Conservation (phyloP, 2,797 vertebrate species). For the Sebastes aleutianus region DNA sequence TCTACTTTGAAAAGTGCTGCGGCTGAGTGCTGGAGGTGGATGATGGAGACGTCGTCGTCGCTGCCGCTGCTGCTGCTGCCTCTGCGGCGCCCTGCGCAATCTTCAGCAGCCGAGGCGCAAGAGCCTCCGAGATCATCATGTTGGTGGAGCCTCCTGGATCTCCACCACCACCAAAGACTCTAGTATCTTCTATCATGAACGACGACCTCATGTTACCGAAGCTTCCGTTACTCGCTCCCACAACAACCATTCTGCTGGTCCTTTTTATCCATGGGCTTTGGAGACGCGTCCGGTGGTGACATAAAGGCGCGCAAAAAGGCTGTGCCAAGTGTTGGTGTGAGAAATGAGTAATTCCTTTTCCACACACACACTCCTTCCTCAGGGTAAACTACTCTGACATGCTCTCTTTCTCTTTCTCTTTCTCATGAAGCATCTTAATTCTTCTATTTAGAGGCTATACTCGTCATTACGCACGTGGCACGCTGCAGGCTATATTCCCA, state of each 20-base stretch:
- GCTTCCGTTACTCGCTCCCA: constrained; percentile 65
- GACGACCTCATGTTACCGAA: constrained; percentile 78
- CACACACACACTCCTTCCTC: not conserved
- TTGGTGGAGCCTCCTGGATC: constrained; percentile 70
- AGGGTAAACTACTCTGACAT: not conserved
- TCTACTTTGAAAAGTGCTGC: constrained; percentile 11
- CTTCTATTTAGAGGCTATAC: not conserved
- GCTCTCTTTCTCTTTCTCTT: not conserved
- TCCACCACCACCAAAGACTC: constrained; percentile 51
- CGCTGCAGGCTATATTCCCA: constrained; percentile 34
- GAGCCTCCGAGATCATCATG: constrained; percentile 83
- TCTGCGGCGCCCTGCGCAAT: constrained; percentile 80
- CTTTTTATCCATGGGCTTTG: constrained; percentile 68
- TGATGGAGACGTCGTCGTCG: constrained; percentile 52
- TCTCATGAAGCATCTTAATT: constrained; percentile 13
- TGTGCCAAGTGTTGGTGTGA: constrained; percentile 40
- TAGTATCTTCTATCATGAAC: constrained; percentile 73
- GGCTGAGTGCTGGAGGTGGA: constrained; percentile 72
- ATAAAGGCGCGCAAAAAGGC: constrained; percentile 37
- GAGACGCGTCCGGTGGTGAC: constrained; percentile 39
- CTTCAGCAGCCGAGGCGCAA: constrained; percentile 83
- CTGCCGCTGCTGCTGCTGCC: constrained; percentile 53
- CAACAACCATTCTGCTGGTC: constrained; percentile 61
- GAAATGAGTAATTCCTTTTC: constrained; percentile 21
- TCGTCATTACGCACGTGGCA: constrained; percentile 62